A percentile compares a stretch with the other conserved stretches of the same genome.
phyloP scores from a whole-genome alignment of 23 tunicate species.

The Ciona savignyi region DNA sequence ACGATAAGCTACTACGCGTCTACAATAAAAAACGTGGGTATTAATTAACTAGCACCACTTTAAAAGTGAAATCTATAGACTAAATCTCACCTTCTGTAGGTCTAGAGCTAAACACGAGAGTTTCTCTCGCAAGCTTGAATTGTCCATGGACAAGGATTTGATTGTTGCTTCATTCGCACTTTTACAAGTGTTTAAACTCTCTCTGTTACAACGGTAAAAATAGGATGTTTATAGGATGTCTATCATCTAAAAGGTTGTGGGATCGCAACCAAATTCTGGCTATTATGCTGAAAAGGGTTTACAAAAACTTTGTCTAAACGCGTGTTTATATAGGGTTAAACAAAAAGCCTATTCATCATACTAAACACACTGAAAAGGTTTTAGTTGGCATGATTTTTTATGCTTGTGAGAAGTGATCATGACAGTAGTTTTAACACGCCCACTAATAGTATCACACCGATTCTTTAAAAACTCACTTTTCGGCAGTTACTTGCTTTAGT shows the following conservation, averaged over 20 bases:
- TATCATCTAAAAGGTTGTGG: no score
- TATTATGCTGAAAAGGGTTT: no score
- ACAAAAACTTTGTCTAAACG: not conserved
- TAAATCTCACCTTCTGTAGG: conserved; percentile 43
- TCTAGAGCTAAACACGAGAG: conserved; percentile 32
- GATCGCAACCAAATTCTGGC: no score
- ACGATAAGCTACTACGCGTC: conserved; percentile 55
- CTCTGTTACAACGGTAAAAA: conserved; percentile 1
- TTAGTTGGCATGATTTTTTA: no score
- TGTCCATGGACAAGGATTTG: conserved; percentile 2
- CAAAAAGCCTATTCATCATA: no score
- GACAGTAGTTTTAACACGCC: no score
- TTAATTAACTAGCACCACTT: no score
- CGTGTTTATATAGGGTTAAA: not conserved
- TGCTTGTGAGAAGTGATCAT: no score
- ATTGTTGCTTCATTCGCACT: conserved; percentile 3
- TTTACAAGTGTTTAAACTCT: not conserved
- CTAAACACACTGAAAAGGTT: no score
- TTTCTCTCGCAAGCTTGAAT: conserved; percentile 23
- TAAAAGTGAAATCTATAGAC: no score
- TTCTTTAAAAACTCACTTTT: conserved; percentile 23
- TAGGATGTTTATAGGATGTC: no score
- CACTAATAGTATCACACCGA: not conserved
- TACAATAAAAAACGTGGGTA: conserved; percentile 25
- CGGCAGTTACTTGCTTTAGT: conserved; percentile 2